Conservation (phyloP, 1,140 invertebrate species). For the Danaus melanippus region DNA sequence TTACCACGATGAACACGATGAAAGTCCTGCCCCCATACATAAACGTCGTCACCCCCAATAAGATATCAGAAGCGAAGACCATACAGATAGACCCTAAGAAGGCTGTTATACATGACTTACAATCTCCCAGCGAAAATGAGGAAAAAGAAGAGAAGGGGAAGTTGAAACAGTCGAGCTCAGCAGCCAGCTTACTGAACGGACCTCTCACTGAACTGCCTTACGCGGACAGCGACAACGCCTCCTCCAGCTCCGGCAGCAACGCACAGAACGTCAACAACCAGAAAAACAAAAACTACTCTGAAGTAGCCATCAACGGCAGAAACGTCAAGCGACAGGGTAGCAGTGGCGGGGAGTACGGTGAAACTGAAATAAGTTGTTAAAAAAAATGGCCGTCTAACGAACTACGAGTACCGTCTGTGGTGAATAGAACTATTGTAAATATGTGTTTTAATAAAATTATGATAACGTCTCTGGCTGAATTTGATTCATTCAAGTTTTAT, state of each 20-base stretch:
- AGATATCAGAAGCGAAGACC: slow-evolving; percentile 59
- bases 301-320: slow-evolving; percentile 36
- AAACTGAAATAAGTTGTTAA: slow-evolving; percentile 61
- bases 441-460: slow-evolving; percentile 24
- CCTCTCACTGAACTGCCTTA: slow-evolving; percentile 68
- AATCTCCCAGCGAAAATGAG: slow-evolving; percentile 34
- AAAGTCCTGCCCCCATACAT: slow-evolving; percentile 62
- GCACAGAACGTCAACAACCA: slow-evolving; percentile 36
- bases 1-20: slow-evolving; percentile 69
- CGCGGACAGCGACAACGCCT: slow-evolving; percentile 65
- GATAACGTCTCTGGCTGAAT: slow-evolving; percentile 9
- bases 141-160: slow-evolving; percentile 37
- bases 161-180: slow-evolving; percentile 54
- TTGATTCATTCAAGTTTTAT: slow-evolving; percentile 12
- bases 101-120: slow-evolving; percentile 62
- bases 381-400: slow-evolving; percentile 15
- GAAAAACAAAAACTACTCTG: slow-evolving; percentile 38
- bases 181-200: slow-evolving; percentile 64
- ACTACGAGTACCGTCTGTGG: no score
- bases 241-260: slow-evolving; percentile 42
- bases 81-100: slow-evolving; percentile 70
- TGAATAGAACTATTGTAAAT: slow-evolving; percentile 8
- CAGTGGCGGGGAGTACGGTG: slow-evolving; percentile 37
- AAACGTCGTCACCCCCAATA: slow-evolving; percentile 67
- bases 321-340: slow-evolving; percentile 60